Conservation (phyloP, 2,888 invertebrate species). For the Cyaniris semiargus region DNA sequence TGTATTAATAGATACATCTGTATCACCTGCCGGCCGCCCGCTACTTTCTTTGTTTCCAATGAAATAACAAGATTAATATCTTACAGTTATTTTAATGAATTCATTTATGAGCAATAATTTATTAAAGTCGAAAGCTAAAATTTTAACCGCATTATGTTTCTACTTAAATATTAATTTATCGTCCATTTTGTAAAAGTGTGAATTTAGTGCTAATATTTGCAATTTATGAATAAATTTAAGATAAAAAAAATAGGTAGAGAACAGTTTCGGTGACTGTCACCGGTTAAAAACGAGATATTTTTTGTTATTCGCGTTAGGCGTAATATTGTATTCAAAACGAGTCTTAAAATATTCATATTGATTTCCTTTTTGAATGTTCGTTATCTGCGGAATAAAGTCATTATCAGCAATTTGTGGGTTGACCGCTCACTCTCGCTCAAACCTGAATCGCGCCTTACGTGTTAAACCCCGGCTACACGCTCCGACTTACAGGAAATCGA, state of each 20-base stretch:
- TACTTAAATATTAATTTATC: neutral
- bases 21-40: neutral
- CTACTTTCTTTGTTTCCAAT: slow-evolving; percentile 14
- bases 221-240: neutral
- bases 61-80: neutral
- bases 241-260: neutral
- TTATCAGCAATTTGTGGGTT: slow-evolving; percentile 5
- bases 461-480: neutral
- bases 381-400: slow-evolving; percentile 16
- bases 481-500: neutral
- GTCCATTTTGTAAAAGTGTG: neutral
- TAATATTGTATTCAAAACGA: neutral
- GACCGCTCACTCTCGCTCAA: slow-evolving; percentile 16
- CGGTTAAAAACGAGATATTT: neutral
- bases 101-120: neutral
- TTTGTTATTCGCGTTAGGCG: neutral
- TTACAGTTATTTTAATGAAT: slow-evolving; percentile 1
- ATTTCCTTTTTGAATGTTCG: slow-evolving; percentile 5
- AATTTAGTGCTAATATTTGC: neutral
- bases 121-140: neutral
- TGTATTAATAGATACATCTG: slow-evolving; percentile 11
- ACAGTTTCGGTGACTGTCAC: neutral
- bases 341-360: slow-evolving; percentile 1
- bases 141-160: neutral
- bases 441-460: neutral